Base-by-base conservation (phyloP, 2,888 invertebrate species). In the Colletes collaris region DNA sequence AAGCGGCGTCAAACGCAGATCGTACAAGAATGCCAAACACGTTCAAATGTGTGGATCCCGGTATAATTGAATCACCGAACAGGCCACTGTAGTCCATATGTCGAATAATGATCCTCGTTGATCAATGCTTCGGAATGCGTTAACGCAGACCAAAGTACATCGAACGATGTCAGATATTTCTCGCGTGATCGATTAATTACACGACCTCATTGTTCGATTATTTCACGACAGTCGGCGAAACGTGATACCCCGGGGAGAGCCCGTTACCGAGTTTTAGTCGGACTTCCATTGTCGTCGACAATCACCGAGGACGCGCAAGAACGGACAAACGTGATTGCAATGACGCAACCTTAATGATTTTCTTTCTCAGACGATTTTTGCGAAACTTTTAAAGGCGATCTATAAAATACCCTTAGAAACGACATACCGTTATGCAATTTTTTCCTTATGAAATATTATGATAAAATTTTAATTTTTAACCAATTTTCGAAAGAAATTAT, bases 1-100 rank as follows among this genome's bases (percentile, higher is more conserved):
- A 88, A 87, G 84, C 85, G 86, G 88, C 88, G 90, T 91, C 90
- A 90, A 90, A 91, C 90, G 88, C 91, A 91, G 90, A 90, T 91
- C 89, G 89, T 88, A 88, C 88, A 87, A 89, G 90, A 88, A 87
- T 87, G 87, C 88, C 84, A 79, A 87, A 86, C 87, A 89, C 83
- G 85, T 75, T 68, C 79, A 74, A 79, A 76, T 74, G 80, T 56
- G 72, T 53, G 66, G 66, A 49, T 46, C 46, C 60, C 75, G 56
- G 72, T 72, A 68, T 84, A 86, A 86, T 86, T 86, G 80, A 84
- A 86, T 86, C 80, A 86, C 46, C 76, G 85, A 67, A 79, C 83
- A 82, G 77, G 86, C 79, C 81, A 84, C 82, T 84, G 87, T 87
- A 86, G 83, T 87, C 81, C 86, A 85, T 80, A 85, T 82, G 85